Evolutionary conservation across 2,113 vertebrate species (phyloP), one percentile per base, ranked within the genome.

Genomic region (Colius striatus): DNA sequence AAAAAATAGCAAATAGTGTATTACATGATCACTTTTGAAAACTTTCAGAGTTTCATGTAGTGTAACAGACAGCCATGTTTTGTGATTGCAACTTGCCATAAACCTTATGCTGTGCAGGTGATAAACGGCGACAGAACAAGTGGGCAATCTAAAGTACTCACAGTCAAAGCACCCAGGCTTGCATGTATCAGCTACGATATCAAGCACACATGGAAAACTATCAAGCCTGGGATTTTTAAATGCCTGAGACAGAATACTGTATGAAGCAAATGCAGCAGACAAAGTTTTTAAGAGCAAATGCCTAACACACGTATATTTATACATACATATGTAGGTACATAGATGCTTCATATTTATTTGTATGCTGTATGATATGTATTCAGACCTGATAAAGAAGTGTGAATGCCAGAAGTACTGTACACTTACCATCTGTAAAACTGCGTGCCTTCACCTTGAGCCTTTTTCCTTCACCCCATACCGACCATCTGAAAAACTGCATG

Each of bases 121-220:
- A 86, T 58, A 73, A 90, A 55, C 9, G 68, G 45, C 0, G 0
- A 47, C 16, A 84, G 79, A 50, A 87, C 43, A 84, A 77, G 36
- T 32, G 30, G n/a, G 41, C 1, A 30, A 48, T 62, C n/a, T 60
- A 25, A 91, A 90, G 54, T 12, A 29, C 7, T 4, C 0, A 0
- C 51, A 45, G 55, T 32, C 45, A 78, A 34, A 91, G 38, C 62
- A 73, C 38, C 48, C 57, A 5, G 7, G 10, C 36, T 60, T 48
- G 29, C 3, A 0, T 13, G 23, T 22, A 50, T 55, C 43, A 70
- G 20, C 8, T 63, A 26, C 41, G 82, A 11, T 25, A 26, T 62
- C 83, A 86, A 79, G 62, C 41, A 83, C 60, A 9, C 14, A 27
- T 2, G 15, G 65, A 87, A 74, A 84, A 36, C 23, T 72, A 7